Percentiles rank a stretch among this genome's conserved stretches.
phyloP scores from a whole-genome alignment of 2,113 vertebrate species.

The Hydrolagus affinis region DNA sequence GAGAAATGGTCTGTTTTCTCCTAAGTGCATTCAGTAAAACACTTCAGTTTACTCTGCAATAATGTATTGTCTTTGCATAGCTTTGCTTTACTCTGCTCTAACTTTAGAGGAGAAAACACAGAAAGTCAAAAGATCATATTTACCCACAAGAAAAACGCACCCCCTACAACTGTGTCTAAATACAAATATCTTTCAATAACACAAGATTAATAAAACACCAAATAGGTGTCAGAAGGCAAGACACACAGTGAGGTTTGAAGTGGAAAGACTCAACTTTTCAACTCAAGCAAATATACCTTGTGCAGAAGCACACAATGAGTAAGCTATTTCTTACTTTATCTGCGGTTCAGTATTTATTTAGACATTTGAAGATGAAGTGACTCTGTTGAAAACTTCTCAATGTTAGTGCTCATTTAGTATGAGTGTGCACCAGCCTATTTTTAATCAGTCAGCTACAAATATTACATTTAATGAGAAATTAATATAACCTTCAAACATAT shows the following conservation, averaged over 20 bases:
- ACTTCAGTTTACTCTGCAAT: neutral
- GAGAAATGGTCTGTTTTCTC: neutral
- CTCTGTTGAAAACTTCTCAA: neutral
- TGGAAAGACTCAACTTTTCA: slow-evolving; percentile 14
- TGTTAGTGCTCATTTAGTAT: neutral
- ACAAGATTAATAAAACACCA: neutral
- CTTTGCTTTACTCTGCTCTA: neutral
- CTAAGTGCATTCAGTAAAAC: neutral
- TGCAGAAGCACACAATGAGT: neutral
- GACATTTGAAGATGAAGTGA: slow-evolving; percentile 6
- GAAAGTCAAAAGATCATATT: neutral
- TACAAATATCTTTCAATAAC: neutral
- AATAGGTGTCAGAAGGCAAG: neutral
- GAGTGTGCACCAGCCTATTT: neutral
- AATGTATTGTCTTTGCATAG: neutral
- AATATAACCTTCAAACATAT: too few species aligned
- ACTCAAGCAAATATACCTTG: neutral
- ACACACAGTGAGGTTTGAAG: neutral
- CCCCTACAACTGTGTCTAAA: neutral
- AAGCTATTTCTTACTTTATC: slow-evolving; percentile 1
- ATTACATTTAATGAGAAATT: neutral
- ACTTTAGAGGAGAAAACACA: neutral
- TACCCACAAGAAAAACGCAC: neutral
- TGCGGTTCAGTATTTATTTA: slow-evolving; percentile 19
- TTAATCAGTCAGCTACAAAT: slow-evolving; percentile 18